Base-by-base conservation (phyloP, 2,113 vertebrate species). In the Vireo altiloquus region DNA sequence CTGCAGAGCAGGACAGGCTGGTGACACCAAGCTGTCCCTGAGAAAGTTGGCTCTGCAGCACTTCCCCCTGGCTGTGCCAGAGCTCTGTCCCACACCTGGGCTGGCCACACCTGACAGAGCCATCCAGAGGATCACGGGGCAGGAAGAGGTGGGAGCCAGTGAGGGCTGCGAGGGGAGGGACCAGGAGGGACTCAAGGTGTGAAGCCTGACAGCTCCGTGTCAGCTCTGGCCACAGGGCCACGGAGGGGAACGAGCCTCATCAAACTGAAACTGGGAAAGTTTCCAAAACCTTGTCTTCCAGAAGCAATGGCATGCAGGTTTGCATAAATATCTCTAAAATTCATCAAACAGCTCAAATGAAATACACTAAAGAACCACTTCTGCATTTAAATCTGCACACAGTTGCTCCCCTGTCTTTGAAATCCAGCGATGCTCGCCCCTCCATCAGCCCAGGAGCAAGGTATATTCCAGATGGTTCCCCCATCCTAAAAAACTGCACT, bases 391-490 rank as follows among this genome's bases (percentile, higher is more conserved):
- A 95, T 89, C 78, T 9, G 2, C 3, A 1, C 50, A 6, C 80
- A 15, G 89, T 71, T 33, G 84, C 89, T 92, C 33, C 64, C 54
- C 60, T 47, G 68, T 10, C 94, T 96, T 82, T 92, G 92, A 75
- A 96, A 92, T 11, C 40, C 89, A 47, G 89, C 2, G 1, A 27
- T 46, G 76, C 85, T 76, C 35, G 31, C 87, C 91, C 92, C 78
- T 80, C 57, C 84, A 54, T 39, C 96, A 89, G 89, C 85, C 95
- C n/a, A 35, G 77, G 71, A 89, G 92, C 95, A 74, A 92, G 93
- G 92, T 91, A 92, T 50, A 40, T 93, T 97, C 97, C 96, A 97
- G 95, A 97, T 97, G 97, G 96, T 77, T 96, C 92, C 86, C 83
- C 92, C 94, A 42, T 63, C 86, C 78, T 94, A 82, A 93, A 97